A percentile compares a stretch with the other conserved stretches of the same genome.
Conservation (phyloP, 2,113 vertebrate species). For the Shinisaurus crocodilurus region DNA sequence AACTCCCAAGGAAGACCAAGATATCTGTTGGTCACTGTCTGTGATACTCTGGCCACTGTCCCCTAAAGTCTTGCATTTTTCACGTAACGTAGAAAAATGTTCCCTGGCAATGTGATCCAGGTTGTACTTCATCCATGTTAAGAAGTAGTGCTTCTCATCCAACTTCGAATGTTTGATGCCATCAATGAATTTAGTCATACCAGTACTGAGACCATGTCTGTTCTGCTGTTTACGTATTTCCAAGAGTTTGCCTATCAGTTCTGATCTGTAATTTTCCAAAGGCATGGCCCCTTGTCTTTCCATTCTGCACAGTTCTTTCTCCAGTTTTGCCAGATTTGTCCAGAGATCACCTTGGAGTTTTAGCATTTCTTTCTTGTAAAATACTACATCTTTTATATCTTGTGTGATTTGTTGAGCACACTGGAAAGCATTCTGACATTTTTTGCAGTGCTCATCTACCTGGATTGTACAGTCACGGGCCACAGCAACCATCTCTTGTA, state of each 20-base stretch:
- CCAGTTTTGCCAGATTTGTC: constrained; percentile 8
- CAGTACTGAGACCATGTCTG: not conserved
- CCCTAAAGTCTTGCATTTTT: not conserved
- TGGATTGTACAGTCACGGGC: constrained; percentile 3
- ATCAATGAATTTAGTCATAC: not conserved
- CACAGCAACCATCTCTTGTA: constrained; percentile 5
- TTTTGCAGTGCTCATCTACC: constrained; percentile 12
- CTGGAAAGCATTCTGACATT: not conserved
- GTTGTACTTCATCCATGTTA: constrained; percentile 32
- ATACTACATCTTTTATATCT: not conserved
- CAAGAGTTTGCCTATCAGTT: not conserved
- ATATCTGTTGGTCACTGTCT: constrained; percentile 48
- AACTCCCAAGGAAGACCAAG: constrained; percentile 76
- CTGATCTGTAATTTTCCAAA: constrained; percentile 2
- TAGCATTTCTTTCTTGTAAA: not conserved
- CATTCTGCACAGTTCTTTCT: constrained; percentile 38
- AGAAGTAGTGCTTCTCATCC: constrained; percentile 3
- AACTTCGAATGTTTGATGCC: not conserved
- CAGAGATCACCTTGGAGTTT: constrained; percentile 9
- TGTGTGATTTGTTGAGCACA: not conserved
- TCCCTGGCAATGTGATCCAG: not conserved
- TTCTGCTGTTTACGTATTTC: not conserved
- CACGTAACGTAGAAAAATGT: not conserved
- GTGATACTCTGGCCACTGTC: not conserved
- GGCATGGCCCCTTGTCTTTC: not conserved